Evolutionary conservation across 2,797 vertebrate species (phyloP).

Genomic region (Ctenosaura bakeri): DNA sequence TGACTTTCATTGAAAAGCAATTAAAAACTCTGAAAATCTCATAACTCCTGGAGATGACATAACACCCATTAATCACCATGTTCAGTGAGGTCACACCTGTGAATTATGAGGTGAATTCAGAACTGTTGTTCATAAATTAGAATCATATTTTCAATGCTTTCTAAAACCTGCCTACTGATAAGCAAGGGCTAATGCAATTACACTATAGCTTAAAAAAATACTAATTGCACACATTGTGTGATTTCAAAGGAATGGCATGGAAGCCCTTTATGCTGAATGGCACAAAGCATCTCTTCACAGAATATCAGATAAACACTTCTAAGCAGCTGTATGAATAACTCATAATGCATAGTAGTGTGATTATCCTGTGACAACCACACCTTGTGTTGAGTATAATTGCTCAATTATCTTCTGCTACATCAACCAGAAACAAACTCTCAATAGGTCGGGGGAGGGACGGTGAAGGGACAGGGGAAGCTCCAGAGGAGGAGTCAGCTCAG

Average conservation of each 20-base stretch:
- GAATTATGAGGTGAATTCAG: slow-evolving; percentile 61
- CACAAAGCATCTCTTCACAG: slow-evolving; percentile 21
- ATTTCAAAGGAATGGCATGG: background rate
- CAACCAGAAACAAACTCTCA: slow-evolving; percentile 18
- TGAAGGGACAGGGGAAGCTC: background rate
- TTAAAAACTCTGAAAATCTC: slow-evolving; percentile 62
- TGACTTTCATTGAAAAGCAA: slow-evolving; percentile 65
- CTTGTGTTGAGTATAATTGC: slow-evolving; percentile 27
- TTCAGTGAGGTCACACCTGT: slow-evolving; percentile 58
- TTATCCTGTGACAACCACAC: slow-evolving; percentile 47
- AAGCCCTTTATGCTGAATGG: slow-evolving; percentile 16
- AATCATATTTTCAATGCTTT: slow-evolving; percentile 49
- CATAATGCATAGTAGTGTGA: slow-evolving; percentile 28
- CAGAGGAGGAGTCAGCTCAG: slow-evolving; percentile 29
- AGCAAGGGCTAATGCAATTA: slow-evolving; percentile 19
- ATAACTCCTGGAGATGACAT: slow-evolving; percentile 52
- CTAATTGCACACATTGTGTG: background rate
- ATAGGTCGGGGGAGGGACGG: background rate
- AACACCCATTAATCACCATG: slow-evolving; percentile 60
- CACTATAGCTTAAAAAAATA: background rate
- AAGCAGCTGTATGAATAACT: slow-evolving; percentile 33
- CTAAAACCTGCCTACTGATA: slow-evolving; percentile 29
- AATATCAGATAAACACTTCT: slow-evolving; percentile 13
- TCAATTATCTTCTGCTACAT: slow-evolving; percentile 54
- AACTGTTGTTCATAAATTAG: slow-evolving; percentile 54